phyloP scores from a whole-genome alignment of 1,140 invertebrate genomes.

The Phocides pigmalion region DNA sequence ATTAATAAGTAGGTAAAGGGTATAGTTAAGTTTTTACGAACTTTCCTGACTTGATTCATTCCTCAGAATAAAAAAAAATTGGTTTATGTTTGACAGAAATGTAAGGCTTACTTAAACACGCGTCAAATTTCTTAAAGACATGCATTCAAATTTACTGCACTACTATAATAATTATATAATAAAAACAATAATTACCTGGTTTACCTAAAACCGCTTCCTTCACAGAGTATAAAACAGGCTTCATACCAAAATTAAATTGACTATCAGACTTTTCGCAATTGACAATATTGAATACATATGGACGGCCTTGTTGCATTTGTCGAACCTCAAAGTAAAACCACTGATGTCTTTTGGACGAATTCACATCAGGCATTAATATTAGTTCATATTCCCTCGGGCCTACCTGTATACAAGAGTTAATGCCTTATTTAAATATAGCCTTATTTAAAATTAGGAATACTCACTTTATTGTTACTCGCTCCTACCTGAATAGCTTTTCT shows the following conservation, averaged over 20 bases:
- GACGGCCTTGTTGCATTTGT: conserved; percentile 89
- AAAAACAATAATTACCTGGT: conserved; percentile 65
- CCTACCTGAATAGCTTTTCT: conserved; percentile 93
- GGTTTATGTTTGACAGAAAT: no score
- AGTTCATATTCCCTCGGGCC: conserved; percentile 92
- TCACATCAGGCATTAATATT: conserved; percentile 94
- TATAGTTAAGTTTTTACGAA: no score
- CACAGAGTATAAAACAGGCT: conserved; percentile 95
- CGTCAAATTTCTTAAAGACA: no score
- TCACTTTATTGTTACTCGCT: no score
- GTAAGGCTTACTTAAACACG: no score
- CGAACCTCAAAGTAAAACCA: conserved; percentile 98
- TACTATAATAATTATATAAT: no score
- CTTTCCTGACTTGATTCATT: no score
- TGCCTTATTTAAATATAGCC: background rate
- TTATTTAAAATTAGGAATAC: no score
- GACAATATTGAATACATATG: conserved; percentile 95
- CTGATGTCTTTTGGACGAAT: conserved; percentile 91
- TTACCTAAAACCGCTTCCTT: conserved; percentile 87
- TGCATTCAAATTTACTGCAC: no score
- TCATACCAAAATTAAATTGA: conserved; percentile 96
- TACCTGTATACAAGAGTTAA: conserved; percentile 84
- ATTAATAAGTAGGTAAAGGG: no score
- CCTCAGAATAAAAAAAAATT: no score
- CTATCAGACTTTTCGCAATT: conserved; percentile 96